Conservation (phyloP, 2,797 vertebrate genomes). For the Gymnopithys bicolor region DNA sequence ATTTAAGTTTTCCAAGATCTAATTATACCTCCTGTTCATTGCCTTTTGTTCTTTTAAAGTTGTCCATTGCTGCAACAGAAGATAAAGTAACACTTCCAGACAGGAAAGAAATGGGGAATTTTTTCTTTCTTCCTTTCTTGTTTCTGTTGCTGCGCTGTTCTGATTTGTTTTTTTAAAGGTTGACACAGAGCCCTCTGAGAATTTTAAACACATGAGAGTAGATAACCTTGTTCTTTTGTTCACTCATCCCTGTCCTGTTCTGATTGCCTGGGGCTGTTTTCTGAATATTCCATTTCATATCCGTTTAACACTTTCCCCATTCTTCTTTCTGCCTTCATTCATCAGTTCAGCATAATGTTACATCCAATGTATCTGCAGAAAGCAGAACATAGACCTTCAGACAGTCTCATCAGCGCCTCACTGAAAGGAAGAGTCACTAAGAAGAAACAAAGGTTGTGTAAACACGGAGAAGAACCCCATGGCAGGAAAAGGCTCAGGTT, state of each 20-base stretch:
- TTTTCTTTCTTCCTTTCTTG: slow-evolving; percentile 6
- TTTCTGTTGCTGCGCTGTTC: slow-evolving; percentile 26
- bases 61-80: not conserved
- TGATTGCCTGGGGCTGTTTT: slow-evolving; percentile 47
- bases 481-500: not conserved
- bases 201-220: slow-evolving; percentile 51
- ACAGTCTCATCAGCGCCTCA: not conserved
- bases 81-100: slow-evolving; percentile 24
- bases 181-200: slow-evolving; percentile 44
- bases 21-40: not conserved
- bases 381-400: slow-evolving; percentile 30
- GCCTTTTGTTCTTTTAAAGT: slow-evolving; percentile 24
- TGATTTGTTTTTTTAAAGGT: slow-evolving; percentile 45
- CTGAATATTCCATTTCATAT: slow-evolving; percentile 61
- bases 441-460: slow-evolving; percentile 3
- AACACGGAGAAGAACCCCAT: not conserved
- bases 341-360: slow-evolving; percentile 47
- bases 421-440: not conserved
- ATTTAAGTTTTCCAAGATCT: slow-evolving; percentile 8
- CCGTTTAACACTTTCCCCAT: slow-evolving; percentile 40
- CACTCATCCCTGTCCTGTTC: slow-evolving; percentile 50
- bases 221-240: slow-evolving; percentile 70
- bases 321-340: slow-evolving; percentile 62
- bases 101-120: not conserved
- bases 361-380: not conserved